phyloP scores from a whole-genome alignment of 2,113 vertebrate species.

The Cynoglossus semilaevis region DNA sequence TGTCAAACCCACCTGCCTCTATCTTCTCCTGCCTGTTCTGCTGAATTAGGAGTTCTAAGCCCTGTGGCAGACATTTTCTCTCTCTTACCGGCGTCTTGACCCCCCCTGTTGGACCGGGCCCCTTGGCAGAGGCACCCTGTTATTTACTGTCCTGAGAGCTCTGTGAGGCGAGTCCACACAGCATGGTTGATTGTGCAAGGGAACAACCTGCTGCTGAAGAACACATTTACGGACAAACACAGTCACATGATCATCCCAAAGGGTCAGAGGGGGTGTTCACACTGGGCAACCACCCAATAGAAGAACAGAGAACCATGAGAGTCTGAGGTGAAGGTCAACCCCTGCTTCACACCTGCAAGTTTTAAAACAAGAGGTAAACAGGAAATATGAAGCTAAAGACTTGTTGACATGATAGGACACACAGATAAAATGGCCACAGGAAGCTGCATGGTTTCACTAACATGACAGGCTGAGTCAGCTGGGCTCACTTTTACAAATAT shows the following conservation, averaged over 20 bases:
- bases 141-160: constrained; percentile 66
- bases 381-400: constrained; percentile 17
- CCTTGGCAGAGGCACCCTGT: constrained; percentile 39
- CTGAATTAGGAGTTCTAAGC: constrained; percentile 40
- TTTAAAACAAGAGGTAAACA: constrained; percentile 10
- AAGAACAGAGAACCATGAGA: constrained; percentile 22
- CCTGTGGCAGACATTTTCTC: constrained; percentile 46
- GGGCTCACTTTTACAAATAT: constrained; percentile 34
- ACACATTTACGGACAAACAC: constrained; percentile 7
- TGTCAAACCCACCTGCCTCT: constrained; percentile 58
- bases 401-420: constrained; percentile 23
- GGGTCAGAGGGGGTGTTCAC: constrained; percentile 55
- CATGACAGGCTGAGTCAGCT: constrained; percentile 47
- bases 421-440: constrained; percentile 5
- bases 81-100: constrained; percentile 48
- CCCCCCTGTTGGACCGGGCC: constrained; percentile 22
- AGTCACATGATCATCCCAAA: constrained; percentile 54
- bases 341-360: constrained; percentile 15
- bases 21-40: constrained; percentile 23
- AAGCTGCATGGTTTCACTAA: constrained; percentile 44
- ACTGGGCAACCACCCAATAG: constrained; percentile 28
- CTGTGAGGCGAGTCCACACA: constrained; percentile 51
- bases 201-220: constrained; percentile 48
- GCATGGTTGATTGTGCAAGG: constrained; percentile 52
- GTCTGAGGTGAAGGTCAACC: constrained; percentile 6